phyloP scores from a whole-genome alignment of 2,113 vertebrate genomes.

The Sceloporus undulatus region DNA sequence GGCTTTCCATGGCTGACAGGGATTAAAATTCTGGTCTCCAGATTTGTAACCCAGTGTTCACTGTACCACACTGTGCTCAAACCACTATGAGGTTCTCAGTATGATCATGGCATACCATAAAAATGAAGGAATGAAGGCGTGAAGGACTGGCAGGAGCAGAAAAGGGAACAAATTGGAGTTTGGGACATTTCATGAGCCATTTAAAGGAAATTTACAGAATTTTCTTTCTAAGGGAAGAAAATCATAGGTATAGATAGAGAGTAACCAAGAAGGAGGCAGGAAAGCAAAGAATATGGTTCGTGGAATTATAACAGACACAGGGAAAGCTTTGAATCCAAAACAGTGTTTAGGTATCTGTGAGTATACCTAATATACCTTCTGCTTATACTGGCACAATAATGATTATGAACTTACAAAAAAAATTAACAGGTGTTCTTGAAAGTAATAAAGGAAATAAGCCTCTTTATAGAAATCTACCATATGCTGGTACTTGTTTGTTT shows the following conservation, averaged over 20 bases:
- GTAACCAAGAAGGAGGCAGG: background rate
- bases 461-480: background rate
- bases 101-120: background rate
- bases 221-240: background rate
- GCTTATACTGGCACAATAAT: background rate
- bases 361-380: too few species aligned
- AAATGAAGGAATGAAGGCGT: background rate
- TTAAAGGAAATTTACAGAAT: background rate
- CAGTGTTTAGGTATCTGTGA: background rate
- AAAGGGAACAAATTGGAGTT: background rate
- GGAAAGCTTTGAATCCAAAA: background rate
- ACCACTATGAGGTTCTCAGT: background rate
- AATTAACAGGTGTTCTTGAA: background rate
- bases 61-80: too few species aligned
- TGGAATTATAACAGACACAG: background rate
- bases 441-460: background rate
- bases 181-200: background rate
- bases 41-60: too few species aligned
- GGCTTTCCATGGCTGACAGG: too few species aligned
- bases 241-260: background rate
- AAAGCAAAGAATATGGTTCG: background rate
- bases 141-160: background rate
- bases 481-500: background rate
- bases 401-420: background rate
- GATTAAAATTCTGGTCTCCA: too few species aligned